Percentiles rank a stretch among this genome's conserved stretches.
These are phyloP conservation scores for Pitangus sulphuratus DNA, from an alignment of 2,797 vertebrate species.

Conservation along the genomic window DNA sequence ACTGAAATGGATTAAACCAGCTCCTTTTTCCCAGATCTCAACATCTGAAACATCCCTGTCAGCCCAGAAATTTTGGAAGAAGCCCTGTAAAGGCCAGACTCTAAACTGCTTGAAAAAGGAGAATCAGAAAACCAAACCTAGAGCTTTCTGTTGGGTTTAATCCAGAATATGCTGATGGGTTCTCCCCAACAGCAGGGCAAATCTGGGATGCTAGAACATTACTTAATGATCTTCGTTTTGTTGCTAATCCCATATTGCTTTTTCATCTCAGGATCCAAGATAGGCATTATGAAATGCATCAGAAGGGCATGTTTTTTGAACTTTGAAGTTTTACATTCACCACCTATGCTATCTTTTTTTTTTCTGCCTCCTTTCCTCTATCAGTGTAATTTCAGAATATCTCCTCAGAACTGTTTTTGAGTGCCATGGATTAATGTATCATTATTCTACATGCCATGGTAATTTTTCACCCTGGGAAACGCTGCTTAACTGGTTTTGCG, in stretches of 20 bases:
- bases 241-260: not conserved
- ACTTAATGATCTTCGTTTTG: not conserved
- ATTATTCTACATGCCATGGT: not conserved
- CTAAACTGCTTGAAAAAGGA: not conserved
- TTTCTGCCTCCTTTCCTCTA: not conserved
- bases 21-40: not conserved
- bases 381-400: not conserved
- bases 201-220: not conserved
- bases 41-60: not conserved
- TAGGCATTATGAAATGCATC: not conserved
- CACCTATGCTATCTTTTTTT: not conserved
- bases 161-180: not conserved
- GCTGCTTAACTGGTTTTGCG: not conserved
- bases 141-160: not conserved
- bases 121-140: not conserved
- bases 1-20: conserved; percentile 6
- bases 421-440: not conserved
- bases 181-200: not conserved
- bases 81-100: not conserved
- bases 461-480: not conserved
- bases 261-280: not conserved
- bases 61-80: not conserved
- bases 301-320: not conserved
- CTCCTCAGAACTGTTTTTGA: not conserved
- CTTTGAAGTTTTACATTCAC: not conserved